Percentiles rank a stretch among this genome's conserved stretches.
Conservation (phyloP, 2,888 invertebrate genomes). For the Eupithecia subfuscata region DNA sequence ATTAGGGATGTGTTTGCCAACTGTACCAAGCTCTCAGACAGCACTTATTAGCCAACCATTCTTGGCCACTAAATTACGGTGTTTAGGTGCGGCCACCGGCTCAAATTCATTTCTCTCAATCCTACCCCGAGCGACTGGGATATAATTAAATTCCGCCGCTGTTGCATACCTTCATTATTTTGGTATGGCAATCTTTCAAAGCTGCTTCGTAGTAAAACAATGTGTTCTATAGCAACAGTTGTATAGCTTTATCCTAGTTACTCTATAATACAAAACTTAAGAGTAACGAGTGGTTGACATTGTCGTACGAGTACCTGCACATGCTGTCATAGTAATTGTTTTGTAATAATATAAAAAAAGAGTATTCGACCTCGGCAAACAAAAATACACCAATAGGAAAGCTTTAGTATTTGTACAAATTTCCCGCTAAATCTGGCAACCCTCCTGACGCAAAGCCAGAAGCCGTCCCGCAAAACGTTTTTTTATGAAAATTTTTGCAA, state of each 20-base stretch:
- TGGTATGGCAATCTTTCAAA: conserved; percentile 48
- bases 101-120: conserved; percentile 57
- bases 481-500: conserved; percentile 58
- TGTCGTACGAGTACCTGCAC: not conserved
- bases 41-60: conserved; percentile 46
- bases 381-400: not conserved
- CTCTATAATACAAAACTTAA: not conserved
- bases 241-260: not conserved
- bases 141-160: conserved; percentile 69
- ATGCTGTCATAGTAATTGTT: not conserved
- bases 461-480: conserved; percentile 43
- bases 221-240: not conserved
- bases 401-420: conserved; percentile 5
- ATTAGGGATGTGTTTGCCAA: not conserved
- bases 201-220: not conserved
- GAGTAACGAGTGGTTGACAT: not conserved
- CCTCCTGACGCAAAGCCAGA: conserved; percentile 9
- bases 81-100: conserved; percentile 47
- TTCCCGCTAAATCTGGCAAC: conserved; percentile 14
- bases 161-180: conserved; percentile 64
- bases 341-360: not conserved
- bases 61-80: conserved; percentile 51
- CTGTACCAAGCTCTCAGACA: conserved; percentile 31
- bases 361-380: not conserved
- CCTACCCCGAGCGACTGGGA: conserved; percentile 52